Evolutionary conservation across 2,888 invertebrate genomes (phyloP).

Genomic region (Synergus gifuensis): DNA sequence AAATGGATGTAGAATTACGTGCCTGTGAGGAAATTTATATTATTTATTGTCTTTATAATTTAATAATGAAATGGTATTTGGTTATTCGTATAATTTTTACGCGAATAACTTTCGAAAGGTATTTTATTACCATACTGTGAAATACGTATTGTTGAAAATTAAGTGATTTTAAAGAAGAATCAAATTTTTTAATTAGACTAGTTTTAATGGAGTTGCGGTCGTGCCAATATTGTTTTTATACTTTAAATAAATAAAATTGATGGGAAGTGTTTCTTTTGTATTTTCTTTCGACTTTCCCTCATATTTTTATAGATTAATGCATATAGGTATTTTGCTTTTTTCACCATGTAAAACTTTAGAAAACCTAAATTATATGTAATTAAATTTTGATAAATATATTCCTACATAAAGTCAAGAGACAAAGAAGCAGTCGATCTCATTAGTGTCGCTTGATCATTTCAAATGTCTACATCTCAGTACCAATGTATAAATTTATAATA

Average conservation of each 20-base stretch:
- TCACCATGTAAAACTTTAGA: too few relatives aligned
- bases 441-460: not conserved
- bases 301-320: too few relatives aligned
- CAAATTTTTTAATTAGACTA: conserved; percentile 17
- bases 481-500: not conserved
- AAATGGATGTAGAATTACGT: conserved; percentile 24
- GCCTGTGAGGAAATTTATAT: conserved; percentile 23
- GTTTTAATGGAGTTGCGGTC: conserved; percentile 11
- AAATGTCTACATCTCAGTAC: not conserved
- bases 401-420: not conserved
- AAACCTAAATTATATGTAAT: too few relatives aligned
- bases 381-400: too few relatives aligned
- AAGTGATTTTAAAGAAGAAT: conserved; percentile 5
- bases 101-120: not conserved
- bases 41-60: conserved; percentile 32
- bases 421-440: not conserved
- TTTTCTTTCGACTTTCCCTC: not conserved
- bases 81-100: not conserved
- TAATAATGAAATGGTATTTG: conserved; percentile 23
- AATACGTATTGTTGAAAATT: not conserved
- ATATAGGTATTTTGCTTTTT: too few relatives aligned
- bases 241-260: conserved; percentile 40
- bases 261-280: conserved; percentile 16
- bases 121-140: conserved; percentile 8
- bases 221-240: conserved; percentile 24